Percentiles rank a stretch among this genome's conserved stretches.
These are phyloP conservation scores for Zaprionus lineosus DNA, from an alignment of 2,888 invertebrate genomes.

Conservation along the genomic window DNA sequence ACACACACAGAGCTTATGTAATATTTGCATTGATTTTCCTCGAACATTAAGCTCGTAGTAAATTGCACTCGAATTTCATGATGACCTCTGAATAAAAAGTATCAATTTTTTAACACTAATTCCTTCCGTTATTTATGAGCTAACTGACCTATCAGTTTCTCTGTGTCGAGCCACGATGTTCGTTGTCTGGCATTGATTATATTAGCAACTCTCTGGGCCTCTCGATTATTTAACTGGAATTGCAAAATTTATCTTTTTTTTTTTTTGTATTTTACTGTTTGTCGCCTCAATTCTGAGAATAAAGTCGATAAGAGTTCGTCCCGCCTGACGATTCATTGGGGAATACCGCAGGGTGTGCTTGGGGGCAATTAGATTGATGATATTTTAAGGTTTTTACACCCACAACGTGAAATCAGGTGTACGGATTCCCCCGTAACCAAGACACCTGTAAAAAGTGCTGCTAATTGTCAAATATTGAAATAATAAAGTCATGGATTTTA, in stretches of 20 bases:
- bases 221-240: conserved; percentile 34
- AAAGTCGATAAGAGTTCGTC: conserved; percentile 33
- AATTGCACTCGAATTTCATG: neutral
- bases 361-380: conserved; percentile 16
- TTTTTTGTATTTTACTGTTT: no score
- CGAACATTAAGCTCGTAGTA: neutral
- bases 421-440: no score
- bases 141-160: conserved; percentile 24
- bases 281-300: conserved; percentile 11
- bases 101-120: no score
- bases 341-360: conserved; percentile 39
- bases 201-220: conserved; percentile 39
- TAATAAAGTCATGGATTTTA: conserved; percentile 31
- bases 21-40: no score
- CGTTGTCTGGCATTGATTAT: conserved; percentile 56
- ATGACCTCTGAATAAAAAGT: neutral
- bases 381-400: conserved; percentile 27
- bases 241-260: conserved; percentile 8
- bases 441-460: conserved; percentile 37
- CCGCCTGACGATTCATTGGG: conserved; percentile 30
- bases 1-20: no score
- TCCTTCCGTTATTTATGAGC: neutral
- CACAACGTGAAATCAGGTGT: no score
- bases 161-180: conserved; percentile 33
- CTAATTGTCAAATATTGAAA: conserved; percentile 17